Percentiles rank a stretch among this genome's conserved stretches.
Evolutionary conservation across 1,140 invertebrate genomes (phyloP).

Genomic region (Drosophila lacertosa): DNA sequence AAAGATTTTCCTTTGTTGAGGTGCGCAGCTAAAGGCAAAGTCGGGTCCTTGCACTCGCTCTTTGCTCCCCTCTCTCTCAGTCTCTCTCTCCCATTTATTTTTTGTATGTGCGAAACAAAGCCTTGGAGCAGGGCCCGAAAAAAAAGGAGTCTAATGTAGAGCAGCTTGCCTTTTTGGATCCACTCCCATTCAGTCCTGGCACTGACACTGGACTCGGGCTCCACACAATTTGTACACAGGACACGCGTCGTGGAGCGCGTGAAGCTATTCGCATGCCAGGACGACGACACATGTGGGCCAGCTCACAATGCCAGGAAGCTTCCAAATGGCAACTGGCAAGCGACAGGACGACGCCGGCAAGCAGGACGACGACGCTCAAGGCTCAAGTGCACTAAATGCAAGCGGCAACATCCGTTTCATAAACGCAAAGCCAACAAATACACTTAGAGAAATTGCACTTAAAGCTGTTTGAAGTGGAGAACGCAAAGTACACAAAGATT

Average conservation of each 20-base stretch:
- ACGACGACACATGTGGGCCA: slow-evolving; percentile 31
- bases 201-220: slow-evolving; percentile 43
- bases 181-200: slow-evolving; percentile 15
- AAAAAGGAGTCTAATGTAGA: slow-evolving; percentile 39
- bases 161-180: slow-evolving; percentile 7
- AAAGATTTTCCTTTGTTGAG: slow-evolving; percentile 47
- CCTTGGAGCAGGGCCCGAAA: slow-evolving; percentile 20
- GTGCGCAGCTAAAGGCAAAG: slow-evolving; percentile 43
- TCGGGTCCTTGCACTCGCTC: slow-evolving; percentile 70
- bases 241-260: slow-evolving; percentile 58
- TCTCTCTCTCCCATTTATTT: background rate
- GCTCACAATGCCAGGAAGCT: slow-evolving; percentile 39
- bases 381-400: slow-evolving; percentile 80
- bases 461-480: background rate
- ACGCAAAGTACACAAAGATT: background rate
- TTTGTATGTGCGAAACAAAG: slow-evolving; percentile 37
- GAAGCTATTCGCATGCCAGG: slow-evolving; percentile 39
- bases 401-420: slow-evolving; percentile 80
- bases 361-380: slow-evolving; percentile 56
- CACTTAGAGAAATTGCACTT: slow-evolving; percentile 10
- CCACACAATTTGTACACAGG: slow-evolving; percentile 65
- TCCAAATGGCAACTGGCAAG: slow-evolving; percentile 7
- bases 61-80: slow-evolving; percentile 20
- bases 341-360: slow-evolving; percentile 13
- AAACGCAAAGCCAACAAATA: slow-evolving; percentile 56